A percentile compares a stretch with the other conserved stretches of the same genome.
Conservation (phyloP, 2,113 vertebrate species). For the Oncorhynchus tshawytscha region DNA sequence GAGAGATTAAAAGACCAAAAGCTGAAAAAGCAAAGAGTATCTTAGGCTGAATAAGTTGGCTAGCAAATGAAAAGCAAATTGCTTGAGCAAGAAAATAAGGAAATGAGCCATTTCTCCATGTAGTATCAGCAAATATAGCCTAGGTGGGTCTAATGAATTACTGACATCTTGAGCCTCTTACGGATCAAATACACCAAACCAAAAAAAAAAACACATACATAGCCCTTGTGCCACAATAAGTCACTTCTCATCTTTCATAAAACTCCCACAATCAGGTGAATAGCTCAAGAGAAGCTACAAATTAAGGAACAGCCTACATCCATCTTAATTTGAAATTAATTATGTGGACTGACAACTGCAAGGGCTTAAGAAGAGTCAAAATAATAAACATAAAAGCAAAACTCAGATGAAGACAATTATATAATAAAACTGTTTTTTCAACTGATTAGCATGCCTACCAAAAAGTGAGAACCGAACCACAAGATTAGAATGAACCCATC, state of each 20-base stretch:
- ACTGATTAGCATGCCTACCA: slow-evolving; percentile 36
- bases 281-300: background rate
- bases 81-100: slow-evolving; percentile 29
- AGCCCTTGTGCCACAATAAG: slow-evolving; percentile 1
- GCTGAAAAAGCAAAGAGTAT: slow-evolving; percentile 27
- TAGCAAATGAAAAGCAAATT: slow-evolving; percentile 32
- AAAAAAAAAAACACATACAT: background rate
- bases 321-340: background rate
- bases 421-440: slow-evolving; percentile 27
- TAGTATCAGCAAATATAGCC: slow-evolving; percentile 31
- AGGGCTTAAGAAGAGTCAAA: slow-evolving; percentile 14
- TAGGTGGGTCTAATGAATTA: slow-evolving; percentile 12
- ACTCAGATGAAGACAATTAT: slow-evolving; percentile 31
- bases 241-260: background rate
- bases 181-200: slow-evolving; percentile 19
- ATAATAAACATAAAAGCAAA: slow-evolving; percentile 15
- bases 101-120: slow-evolving; percentile 37
- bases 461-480: slow-evolving; percentile 19
- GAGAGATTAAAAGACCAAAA: slow-evolving; percentile 37
- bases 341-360: slow-evolving; percentile 3
- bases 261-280: background rate
- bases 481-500: slow-evolving; percentile 18
- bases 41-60: slow-evolving; percentile 20
- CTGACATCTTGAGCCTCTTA: background rate
- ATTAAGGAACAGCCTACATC: background rate